Evolutionary conservation across 2,797 vertebrate genomes (phyloP), one percentile per base, ranked within the genome.

Genomic region (Heliangelus exortis): DNA sequence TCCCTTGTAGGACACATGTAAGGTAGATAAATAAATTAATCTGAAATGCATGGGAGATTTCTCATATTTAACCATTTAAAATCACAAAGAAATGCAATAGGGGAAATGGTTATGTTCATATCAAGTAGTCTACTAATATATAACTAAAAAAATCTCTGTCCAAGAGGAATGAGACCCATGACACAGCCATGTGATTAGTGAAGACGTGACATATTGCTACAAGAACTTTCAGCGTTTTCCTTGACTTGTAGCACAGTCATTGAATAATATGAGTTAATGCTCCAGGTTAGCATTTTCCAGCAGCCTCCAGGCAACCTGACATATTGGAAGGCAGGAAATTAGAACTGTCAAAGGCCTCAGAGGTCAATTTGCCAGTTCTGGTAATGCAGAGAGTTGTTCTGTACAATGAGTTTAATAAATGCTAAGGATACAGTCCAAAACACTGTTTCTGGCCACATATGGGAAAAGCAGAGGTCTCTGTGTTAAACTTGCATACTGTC

Each of bases 191-290:
- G 6, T 41, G 15, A 55, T 36, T n/a, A 71, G 15, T 34, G 29
- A 55, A 67, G 13, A 2, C 7, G 8, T 0, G 8, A n/a, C 16
- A n/a, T 33, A 28, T 33, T 31, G 6, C 53, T 15, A 39, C 0
- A 2, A 59, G 26, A 75, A 48, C 15, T 6, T 7, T 68, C 57
- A 61, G 2, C 10, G 47, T 28, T 61, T 51, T 82, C 45, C 22
- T 53, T 7, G 5, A 20, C 17, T 77, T 6, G 0, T 1, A 39
- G 7, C 7, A 41, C 3, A 43, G 14, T 17, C 16, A n/a, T 28
- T 63, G 34, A 55, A 59, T 83, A 81, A 33, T 36, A 45, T 12
- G 7, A 36, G n/a, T n/a, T 57, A 41, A 8, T 21, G 22, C 11
- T 74, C 29, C 22, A 54, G 9, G 9, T 74, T 23, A 67, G 4